Percentiles rank a stretch among this genome's conserved stretches.
These are phyloP conservation scores for Aquatica leii DNA, from an alignment of 2,888 invertebrate species.

Conservation along the genomic window DNA sequence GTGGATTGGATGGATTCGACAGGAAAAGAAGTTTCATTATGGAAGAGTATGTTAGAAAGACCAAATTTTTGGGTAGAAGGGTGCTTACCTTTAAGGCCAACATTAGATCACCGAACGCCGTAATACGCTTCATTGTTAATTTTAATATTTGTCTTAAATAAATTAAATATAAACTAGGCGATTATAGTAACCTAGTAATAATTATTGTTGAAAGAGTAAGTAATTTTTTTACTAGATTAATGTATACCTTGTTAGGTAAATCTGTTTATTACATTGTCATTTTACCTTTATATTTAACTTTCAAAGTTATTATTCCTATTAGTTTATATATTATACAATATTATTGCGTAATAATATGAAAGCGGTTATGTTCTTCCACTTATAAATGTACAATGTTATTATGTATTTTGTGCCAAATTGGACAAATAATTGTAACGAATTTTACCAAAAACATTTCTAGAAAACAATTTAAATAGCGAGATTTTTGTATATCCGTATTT, in stretches of 20 bases:
- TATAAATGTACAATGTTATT: constrained; percentile 12
- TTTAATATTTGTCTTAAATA: constrained; percentile 27
- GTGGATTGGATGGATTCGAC: constrained; percentile 97
- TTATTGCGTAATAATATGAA: not conserved
- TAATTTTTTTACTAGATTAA: constrained; percentile 55
- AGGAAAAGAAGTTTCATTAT: constrained; percentile 87
- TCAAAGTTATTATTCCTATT: constrained; percentile 32
- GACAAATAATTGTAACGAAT: constrained; percentile 25
- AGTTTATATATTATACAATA: constrained; percentile 20
- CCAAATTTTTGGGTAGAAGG: constrained; percentile 99
- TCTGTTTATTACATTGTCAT: constrained; percentile 46
- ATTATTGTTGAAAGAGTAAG: constrained; percentile 53
- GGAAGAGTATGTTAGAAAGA: constrained; percentile 94
- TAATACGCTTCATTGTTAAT: constrained; percentile 21
- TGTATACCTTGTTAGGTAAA: constrained; percentile 54
- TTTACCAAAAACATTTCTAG: constrained; percentile 30
- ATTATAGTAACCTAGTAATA: constrained; percentile 26
- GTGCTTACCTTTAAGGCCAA: constrained; percentile 83
- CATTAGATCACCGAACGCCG: constrained; percentile 67
- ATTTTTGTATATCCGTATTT: constrained; percentile 19
- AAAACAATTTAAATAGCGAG: constrained; percentile 13
- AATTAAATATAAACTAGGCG: constrained; percentile 19
- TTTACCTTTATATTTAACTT: constrained; percentile 42
- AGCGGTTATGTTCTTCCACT: constrained; percentile 30
- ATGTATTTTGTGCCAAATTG: constrained; percentile 31